Base-by-base conservation (phyloP, 2,888 invertebrate species). In the Tyria jacobaeae region DNA sequence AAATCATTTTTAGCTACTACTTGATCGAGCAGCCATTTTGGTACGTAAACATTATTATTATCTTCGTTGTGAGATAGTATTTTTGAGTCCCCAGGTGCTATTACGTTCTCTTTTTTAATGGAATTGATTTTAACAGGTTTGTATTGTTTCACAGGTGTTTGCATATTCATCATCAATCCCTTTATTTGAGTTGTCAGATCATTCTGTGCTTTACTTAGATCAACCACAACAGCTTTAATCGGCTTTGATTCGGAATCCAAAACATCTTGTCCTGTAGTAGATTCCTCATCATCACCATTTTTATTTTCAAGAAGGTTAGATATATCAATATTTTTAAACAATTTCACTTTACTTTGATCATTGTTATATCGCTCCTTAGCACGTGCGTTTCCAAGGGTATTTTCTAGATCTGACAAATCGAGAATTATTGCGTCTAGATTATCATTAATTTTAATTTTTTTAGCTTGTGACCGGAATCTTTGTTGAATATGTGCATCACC, bases 381-480 rank as follows among this genome's bases (percentile, higher is more conserved):
- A 1, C 41, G n/a, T 49, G 51, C 1, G 1, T 21, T 60, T 21
- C 24, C 31, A 49, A 47, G 15, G 15, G 21, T 6, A 10, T 59
- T 54, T 14, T 55, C 71, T 49, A 79, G 62, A 39, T 83, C 68
- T 0, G 78, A 63, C 7, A 80, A 27, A 47, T 82, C 79, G 0
- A 88, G 58, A n/a, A 88, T 75, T 27, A 86, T 68, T 2, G 83
- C 81, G 41, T 86, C 84, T 56, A 85, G 57, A 21, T 86, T 70
- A 14, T 62, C 58, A 37, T 27, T 58, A 6, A 62, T 17, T 49
- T 52, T 54, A 17, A 49, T 27, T 54, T 49, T 62, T 17, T 39
- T 35, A 17, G 27, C 37, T 15, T 48, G 4, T 44, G 44, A 25
- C 14, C 21, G 31, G 2, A 60, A 27, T 17, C 31, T 15, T 37